Base-by-base conservation (phyloP, 2,888 invertebrate species). In the Diplolepis rosae region DNA sequence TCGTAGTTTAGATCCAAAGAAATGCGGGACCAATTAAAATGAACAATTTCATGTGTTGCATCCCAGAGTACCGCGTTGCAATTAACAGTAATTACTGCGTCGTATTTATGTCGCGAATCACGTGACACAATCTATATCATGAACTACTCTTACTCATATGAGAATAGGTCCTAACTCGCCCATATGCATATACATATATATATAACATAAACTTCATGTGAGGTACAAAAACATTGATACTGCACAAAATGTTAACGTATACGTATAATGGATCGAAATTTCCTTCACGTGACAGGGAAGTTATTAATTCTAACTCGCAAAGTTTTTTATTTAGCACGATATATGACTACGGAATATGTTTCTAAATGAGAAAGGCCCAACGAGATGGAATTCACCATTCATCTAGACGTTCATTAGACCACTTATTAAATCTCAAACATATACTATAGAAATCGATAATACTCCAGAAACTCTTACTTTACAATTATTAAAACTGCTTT, bases 11-110 rank as follows among this genome's bases (percentile, higher is more conserved):
- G 18, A 45, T 11, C 2, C 15, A 45, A 45, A 35, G 39, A 61
- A 61, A 35, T 61, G 7, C 35, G 24, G 24, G 24, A 24, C 73
- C 82, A 79, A 81, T 83, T 83, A 82, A 79, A 81, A 81, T 74
- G 61, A 68, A 75, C 77, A 74, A 76, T 79, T 75, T 77, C 24
- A 65, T 69, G 27, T 50, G 69, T 72, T 71, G 72, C 22, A 74
- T 73, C 72, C 75, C 67, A 70, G 69, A 69, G 69, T 70, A 73
- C 68, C 77, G 75, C 75, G 69, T 52, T 56, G 76, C 79, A 78
- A 81, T 82, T 79, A 81, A 78, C 77, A 74, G 48, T 78, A 81
- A 82, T 83, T 80, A 78, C 72, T 54, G 45, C 35, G 66, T 69
- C 50, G 75, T 73, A 78, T 79, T 78, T 72, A 77, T 74, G 74